phyloP scores from a whole-genome alignment of 2,113 vertebrate species.

The Pionites leucogaster region DNA sequence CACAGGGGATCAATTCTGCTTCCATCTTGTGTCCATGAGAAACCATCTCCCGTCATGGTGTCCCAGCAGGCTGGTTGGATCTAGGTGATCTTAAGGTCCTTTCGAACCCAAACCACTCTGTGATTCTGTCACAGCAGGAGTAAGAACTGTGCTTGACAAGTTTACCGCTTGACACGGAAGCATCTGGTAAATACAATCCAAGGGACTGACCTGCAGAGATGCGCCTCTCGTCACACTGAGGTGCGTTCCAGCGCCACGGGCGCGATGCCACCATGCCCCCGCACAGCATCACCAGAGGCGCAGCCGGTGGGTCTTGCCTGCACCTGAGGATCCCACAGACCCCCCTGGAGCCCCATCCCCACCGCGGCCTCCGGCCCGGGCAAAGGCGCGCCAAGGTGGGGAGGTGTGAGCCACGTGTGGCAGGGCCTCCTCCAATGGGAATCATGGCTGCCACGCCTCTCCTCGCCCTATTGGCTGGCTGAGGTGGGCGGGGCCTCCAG shows the following conservation, averaged over 20 bases:
- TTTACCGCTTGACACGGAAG: accelerated
- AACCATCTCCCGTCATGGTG: neutral
- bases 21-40: neutral
- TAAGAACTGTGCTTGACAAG: neutral
- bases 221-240: accelerated
- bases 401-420: neutral
- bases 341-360: accelerated
- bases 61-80: neutral
- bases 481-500: neutral
- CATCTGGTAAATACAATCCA: accelerated
- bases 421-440: constrained; percentile 15
- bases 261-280: accelerated
- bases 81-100: neutral
- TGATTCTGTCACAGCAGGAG: neutral
- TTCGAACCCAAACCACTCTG: neutral
- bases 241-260: accelerated
- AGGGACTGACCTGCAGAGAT: no score
- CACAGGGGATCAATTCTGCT: neutral
- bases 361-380: accelerated
- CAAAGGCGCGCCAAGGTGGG: accelerated
- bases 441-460: neutral
- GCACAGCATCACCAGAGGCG: accelerated
- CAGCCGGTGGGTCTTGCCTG: accelerated
- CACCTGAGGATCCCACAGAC: accelerated
- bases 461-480: neutral